Evolutionary conservation across 2,888 invertebrate species (phyloP).

Genomic region (Antitype chi): DNA sequence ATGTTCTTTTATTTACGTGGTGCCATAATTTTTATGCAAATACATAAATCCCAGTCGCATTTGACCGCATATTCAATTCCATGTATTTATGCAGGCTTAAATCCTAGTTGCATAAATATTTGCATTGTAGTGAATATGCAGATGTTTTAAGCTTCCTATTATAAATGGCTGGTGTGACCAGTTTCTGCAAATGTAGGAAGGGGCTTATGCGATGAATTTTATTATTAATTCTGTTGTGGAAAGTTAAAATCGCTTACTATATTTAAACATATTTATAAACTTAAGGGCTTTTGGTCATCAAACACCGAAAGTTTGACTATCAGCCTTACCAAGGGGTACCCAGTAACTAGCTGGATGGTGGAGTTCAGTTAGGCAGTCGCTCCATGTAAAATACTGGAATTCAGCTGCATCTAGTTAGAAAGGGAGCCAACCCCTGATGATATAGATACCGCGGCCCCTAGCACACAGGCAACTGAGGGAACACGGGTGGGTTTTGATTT

Average conservation of each 20-base stretch:
- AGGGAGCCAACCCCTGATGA: no score
- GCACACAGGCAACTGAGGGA: no score
- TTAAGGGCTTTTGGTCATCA: no score
- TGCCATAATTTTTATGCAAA: constrained; percentile 36
- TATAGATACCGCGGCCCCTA: no score
- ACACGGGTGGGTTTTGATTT: no score
- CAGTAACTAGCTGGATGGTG: no score
- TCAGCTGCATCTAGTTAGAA: no score
- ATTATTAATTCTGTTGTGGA: background rate
- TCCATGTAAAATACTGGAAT: no score
- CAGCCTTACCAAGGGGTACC: no score
- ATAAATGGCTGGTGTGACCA: constrained; percentile 13
- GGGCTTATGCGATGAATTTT: constrained; percentile 12
- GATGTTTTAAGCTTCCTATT: constrained; percentile 41
- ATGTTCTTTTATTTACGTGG: background rate
- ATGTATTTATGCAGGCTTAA: constrained; percentile 38
- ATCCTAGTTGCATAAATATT: constrained; percentile 59
- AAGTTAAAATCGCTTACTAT: background rate
- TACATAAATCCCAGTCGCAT: constrained; percentile 22
- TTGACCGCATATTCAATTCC: constrained; percentile 31
- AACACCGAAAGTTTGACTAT: no score
- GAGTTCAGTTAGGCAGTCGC: no score
- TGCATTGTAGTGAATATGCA: constrained; percentile 57
- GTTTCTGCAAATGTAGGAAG: constrained; percentile 18
- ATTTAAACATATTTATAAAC: background rate